A percentile compares a stretch with the other conserved stretches of the same genome.
Conservation (phyloP, 2,888 invertebrate genomes). For the Nemoura dubitans region DNA sequence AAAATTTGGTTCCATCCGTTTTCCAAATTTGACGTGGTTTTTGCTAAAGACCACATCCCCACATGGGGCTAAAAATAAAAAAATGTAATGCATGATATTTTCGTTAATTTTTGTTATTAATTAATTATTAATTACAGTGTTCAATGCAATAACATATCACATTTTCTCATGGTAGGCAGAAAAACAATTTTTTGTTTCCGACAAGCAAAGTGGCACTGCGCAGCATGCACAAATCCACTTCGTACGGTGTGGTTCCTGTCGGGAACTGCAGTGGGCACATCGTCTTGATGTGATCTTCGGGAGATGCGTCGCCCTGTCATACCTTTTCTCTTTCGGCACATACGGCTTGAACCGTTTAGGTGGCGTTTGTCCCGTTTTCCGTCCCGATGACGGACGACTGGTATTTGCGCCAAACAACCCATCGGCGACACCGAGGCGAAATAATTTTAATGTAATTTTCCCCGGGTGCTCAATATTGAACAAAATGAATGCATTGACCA, state of each 20-base stretch:
- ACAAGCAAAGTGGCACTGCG: neutral
- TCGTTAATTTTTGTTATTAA: too few relatives aligned
- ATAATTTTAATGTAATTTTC: neutral
- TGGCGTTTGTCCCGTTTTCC: too few relatives aligned
- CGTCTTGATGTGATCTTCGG: neutral
- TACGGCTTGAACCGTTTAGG: neutral
- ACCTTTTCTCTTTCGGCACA: neutral
- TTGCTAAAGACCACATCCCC: too few relatives aligned
- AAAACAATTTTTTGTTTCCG: neutral
- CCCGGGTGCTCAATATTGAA: neutral
- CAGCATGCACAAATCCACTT: slow-evolving; percentile 15
- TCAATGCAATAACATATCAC: too few relatives aligned
- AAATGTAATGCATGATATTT: too few relatives aligned
- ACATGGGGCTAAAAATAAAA: too few relatives aligned
- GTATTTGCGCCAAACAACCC: slow-evolving; percentile 17
- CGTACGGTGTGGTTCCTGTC: neutral
- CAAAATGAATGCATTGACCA: slow-evolving; percentile 3
- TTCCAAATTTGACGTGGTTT: too few relatives aligned
- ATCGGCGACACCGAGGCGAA: neutral
- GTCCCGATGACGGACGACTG: too few relatives aligned
- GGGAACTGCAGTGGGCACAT: neutral
- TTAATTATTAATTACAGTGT: too few relatives aligned
- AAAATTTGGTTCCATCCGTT: too few relatives aligned
- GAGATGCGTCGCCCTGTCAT: too few relatives aligned
- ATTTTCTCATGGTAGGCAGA: neutral